Conservation (phyloP, 1,140 invertebrate species). For the Drosophila truncata region DNA sequence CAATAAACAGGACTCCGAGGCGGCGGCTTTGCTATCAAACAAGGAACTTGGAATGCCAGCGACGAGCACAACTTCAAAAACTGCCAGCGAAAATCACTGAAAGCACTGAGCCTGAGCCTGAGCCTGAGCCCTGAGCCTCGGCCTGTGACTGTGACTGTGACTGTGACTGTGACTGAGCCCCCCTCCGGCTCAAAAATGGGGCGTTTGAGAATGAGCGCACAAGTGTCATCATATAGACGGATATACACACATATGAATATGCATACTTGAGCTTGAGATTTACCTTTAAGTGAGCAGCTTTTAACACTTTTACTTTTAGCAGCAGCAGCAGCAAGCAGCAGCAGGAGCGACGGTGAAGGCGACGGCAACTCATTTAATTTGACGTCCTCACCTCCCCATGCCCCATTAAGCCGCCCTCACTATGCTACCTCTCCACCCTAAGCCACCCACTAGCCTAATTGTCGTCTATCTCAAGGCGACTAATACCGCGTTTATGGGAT, state of each 20-base stretch:
- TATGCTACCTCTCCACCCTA: slow-evolving; percentile 8
- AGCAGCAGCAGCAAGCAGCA: slow-evolving; percentile 15
- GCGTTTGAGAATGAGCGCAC: slow-evolving; percentile 62
- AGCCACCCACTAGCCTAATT: slow-evolving; percentile 57
- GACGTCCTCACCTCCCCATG: slow-evolving; percentile 37
- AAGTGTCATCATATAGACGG: slow-evolving; percentile 59
- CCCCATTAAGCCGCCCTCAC: slow-evolving; percentile 11
- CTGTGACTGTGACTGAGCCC: neutral
- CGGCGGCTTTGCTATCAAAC: slow-evolving; percentile 37
- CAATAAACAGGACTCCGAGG: slow-evolving; percentile 64
- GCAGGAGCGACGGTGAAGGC: slow-evolving; percentile 13
- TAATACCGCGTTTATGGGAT: slow-evolving; percentile 5
- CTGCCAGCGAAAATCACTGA: slow-evolving; percentile 38
- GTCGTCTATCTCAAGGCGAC: slow-evolving; percentile 76
- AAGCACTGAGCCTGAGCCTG: slow-evolving; percentile 14
- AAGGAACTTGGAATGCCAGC: slow-evolving; percentile 29
- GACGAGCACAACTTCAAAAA: slow-evolving; percentile 25
- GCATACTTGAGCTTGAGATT: slow-evolving; percentile 57
- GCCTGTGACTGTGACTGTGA: neutral
- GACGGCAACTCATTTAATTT: slow-evolving; percentile 76
- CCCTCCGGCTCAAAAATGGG: slow-evolving; percentile 63
- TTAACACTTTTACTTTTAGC: slow-evolving; percentile 75
- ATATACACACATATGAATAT: slow-evolving; percentile 21
- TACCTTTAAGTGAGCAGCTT: slow-evolving; percentile 80
- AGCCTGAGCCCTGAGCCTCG: neutral